Base-by-base conservation (phyloP, 2,797 vertebrate genomes). In the Microctenopoma lineatum region DNA sequence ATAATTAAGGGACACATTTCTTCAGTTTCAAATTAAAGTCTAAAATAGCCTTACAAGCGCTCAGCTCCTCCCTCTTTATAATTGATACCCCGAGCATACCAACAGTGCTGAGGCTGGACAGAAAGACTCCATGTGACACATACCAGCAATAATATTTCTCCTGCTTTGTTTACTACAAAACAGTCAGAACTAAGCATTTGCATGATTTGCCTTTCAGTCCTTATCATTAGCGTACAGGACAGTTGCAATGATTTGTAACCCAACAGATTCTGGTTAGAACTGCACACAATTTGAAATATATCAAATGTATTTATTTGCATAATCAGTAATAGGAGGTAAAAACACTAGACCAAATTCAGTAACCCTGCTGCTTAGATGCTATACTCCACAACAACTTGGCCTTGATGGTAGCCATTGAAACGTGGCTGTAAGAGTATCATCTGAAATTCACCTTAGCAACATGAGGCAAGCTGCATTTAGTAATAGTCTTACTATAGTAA, bases 11-110 rank as follows among this genome's bases (percentile, higher is more conserved):
- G 57, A 56, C n/a, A 68, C 18, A 70, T 61, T 45, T 41, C 13
- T 14, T 66, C 75, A 42, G 59, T 75, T 67, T 74, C 21, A 68
- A 61, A 81, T 75, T 48, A 65, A 77, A 81, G 21, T 70, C 48
- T 66, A 54, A 73, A 75, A 75, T 45, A 64, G 46, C 53, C 60
- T 83, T 18, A 73, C 64, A 62, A 73, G 79, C 72, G 80, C 74
- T 87, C 79, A 73, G 72, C 60, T 25, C 29, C n/a, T 54, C 25
- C 45, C 44, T 57, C 75, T 84, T 76, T 45, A 87, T 77, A 80
- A 80, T 80, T 70, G 58, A 84, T 78, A 74, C 34, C 34, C 44
- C 18, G 54, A 68, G 75, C 26, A 41, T 64, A 38, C 7, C 53
- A 36, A 54, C 51, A 66, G 53, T 25, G 16, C 70, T 46, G 61